Evolutionary conservation across 2,113 vertebrate genomes (phyloP), one percentile per base, ranked within the genome.

Genomic region (Lamprologus ornatipinnis): DNA sequence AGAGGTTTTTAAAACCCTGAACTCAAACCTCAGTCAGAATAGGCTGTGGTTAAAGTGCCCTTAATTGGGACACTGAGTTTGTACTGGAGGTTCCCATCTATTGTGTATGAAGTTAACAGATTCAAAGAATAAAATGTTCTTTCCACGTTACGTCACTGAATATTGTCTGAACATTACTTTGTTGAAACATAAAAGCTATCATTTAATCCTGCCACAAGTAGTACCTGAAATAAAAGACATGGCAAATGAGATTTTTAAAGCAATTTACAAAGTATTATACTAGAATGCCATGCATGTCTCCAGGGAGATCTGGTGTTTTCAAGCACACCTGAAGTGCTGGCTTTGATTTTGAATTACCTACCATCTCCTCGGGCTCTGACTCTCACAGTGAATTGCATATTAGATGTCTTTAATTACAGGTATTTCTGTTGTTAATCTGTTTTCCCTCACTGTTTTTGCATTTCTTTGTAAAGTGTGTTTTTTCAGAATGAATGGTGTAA

Each of bases 311-410:
- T 6, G 10, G 2, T 82, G 89, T 84, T 86, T 89, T 84, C 35
- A 53, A 88, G 86, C n/a, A 45, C 82, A 87, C 84, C 70, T 91
- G 28, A 90, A 88, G 42, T 82, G 80, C 33, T 45, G 83, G 6
- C 40, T 87, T 86, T 92, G 88, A 93, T 91, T 91, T 80, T 55
- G 78, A 93, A 89, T 86, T 82, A 82, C 53, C 75, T 23, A 5
- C 9, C n/a, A 17, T 60, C 85, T 89, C 90, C 90, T 90, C 45
- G 1, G 87, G 87, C 87, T 84, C 58, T 4, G 31, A 82, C 57
- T 84, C 17, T 3, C 49, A 31, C n/a, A 82, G 33, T 84, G 35
- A 92, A 82, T 4, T 73, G 75, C 49, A 89, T 45, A 84, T 75
- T 82, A 81, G 31, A 82, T 42, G 49, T 85, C 47, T 83, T 90